Percentiles rank a stretch among this genome's conserved stretches.
Evolutionary conservation across 1,140 invertebrate genomes (phyloP).

Genomic region (Tetramorium simillimum): DNA sequence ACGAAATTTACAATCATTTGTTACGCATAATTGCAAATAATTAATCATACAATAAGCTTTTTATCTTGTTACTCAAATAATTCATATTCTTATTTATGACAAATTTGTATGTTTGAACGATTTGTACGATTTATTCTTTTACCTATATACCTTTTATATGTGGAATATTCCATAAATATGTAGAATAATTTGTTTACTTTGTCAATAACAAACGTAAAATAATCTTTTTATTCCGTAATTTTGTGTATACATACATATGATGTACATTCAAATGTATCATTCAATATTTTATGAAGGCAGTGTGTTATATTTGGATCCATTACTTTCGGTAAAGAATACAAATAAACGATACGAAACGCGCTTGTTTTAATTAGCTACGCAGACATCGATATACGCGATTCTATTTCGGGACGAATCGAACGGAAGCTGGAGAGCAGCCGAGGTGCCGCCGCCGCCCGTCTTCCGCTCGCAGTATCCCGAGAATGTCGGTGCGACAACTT

Average conservation of each 20-base stretch:
- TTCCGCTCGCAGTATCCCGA: constrained; percentile 46
- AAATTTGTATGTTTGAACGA: background rate
- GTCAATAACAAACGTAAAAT: no score
- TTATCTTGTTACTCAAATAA: background rate
- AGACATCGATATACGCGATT: background rate
- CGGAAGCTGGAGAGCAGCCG: background rate
- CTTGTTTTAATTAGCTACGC: constrained; percentile 47
- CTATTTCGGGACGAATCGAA: constrained; percentile 46
- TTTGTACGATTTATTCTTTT: background rate
- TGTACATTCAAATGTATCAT: background rate
- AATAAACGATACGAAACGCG: background rate
- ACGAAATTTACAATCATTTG: background rate
- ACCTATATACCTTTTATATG: background rate
- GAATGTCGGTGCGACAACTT: constrained; percentile 74
- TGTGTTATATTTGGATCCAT: background rate
- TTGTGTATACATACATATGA: background rate
- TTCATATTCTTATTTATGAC: background rate
- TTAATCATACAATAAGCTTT: background rate
- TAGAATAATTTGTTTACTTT: background rate
- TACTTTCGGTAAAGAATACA: background rate
- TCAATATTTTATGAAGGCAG: background rate
- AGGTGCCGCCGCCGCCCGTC: background rate
- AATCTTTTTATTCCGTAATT: background rate
- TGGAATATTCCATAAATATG: background rate
- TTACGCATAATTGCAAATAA: background rate